Percentiles rank a stretch among this genome's conserved stretches.
Conservation (phyloP, 2,113 vertebrate genomes). For the Megaptera novaeangliae region DNA sequence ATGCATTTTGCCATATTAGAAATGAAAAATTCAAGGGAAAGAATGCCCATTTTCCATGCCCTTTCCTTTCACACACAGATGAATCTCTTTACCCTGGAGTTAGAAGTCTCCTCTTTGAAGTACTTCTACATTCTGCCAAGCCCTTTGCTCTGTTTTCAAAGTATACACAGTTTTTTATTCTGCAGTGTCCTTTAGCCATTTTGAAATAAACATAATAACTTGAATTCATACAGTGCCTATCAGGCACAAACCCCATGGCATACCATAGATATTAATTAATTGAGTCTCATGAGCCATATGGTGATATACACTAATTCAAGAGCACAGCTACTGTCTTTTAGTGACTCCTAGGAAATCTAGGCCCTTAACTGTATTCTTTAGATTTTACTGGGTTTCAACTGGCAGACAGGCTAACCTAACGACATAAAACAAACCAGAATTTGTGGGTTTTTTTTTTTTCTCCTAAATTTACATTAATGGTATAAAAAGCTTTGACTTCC, state of each 20-base stretch:
- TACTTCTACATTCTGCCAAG: background rate
- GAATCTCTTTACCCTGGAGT: background rate
- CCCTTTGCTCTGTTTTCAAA: background rate
- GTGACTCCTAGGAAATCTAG: background rate
- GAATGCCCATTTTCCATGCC: background rate
- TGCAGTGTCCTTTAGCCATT: background rate
- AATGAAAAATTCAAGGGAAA: background rate
- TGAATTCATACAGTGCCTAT: background rate
- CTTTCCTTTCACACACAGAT: background rate
- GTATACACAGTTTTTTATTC: background rate
- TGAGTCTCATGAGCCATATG: background rate
- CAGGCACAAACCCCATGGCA: background rate
- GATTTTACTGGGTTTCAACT: background rate
- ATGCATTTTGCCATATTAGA: background rate
- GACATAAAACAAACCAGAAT: background rate
- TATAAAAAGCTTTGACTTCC: background rate
- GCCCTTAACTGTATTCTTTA: background rate
- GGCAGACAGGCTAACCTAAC: background rate
- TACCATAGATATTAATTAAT: background rate
- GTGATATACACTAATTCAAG: background rate
- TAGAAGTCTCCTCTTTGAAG: constrained; percentile 3
- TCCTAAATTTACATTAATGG: background rate
- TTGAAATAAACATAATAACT: constrained; percentile 15
- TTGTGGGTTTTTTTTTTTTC: background rate
- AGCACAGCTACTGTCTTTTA: background rate